Percentiles rank a stretch among this genome's conserved stretches.
Conservation (phyloP, 2,888 invertebrate genomes). For the Silvanus unidentatus region DNA sequence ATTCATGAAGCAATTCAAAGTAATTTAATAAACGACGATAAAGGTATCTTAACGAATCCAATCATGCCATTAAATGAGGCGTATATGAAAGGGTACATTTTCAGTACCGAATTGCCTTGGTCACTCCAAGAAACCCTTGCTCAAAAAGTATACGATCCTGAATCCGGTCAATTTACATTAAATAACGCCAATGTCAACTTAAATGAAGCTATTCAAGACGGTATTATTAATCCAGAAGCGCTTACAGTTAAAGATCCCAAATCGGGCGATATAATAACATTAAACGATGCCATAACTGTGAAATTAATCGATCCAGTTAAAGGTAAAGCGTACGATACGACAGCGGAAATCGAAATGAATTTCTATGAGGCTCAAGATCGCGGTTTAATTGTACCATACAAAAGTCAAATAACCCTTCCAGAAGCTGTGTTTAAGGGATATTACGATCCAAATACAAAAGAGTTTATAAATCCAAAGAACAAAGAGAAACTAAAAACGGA, state of each 20-base stretch:
- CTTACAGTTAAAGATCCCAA: slow-evolving; percentile 74
- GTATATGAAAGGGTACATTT: slow-evolving; percentile 71
- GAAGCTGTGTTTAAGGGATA: slow-evolving; percentile 90
- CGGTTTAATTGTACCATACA: slow-evolving; percentile 74
- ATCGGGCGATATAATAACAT: slow-evolving; percentile 71
- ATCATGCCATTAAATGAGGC: slow-evolving; percentile 71
- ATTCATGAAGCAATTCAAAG: slow-evolving; percentile 65
- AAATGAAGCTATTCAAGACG: slow-evolving; percentile 66
- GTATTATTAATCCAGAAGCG: slow-evolving; percentile 70
- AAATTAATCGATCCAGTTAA: slow-evolving; percentile 73
- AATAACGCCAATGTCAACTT: slow-evolving; percentile 65
- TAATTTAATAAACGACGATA: slow-evolving; percentile 64
- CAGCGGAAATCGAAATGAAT: slow-evolving; percentile 66
- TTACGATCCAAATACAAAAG: slow-evolving; percentile 78
- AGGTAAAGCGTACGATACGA: slow-evolving; percentile 74
- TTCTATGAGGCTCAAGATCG: slow-evolving; percentile 79
- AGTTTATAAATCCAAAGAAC: slow-evolving; percentile 74
- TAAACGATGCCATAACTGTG: slow-evolving; percentile 70
- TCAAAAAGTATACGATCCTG: slow-evolving; percentile 71
- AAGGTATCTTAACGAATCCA: slow-evolving; percentile 65
- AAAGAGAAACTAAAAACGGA: slow-evolving; percentile 74
- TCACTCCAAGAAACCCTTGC: slow-evolving; percentile 78
- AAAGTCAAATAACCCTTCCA: slow-evolving; percentile 75
- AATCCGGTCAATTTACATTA: slow-evolving; percentile 65
- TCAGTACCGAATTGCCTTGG: slow-evolving; percentile 74